These are phyloP conservation scores for Aptenodytes forsteri DNA, from an alignment of 2,113 vertebrate species.

Conservation along the genomic window DNA sequence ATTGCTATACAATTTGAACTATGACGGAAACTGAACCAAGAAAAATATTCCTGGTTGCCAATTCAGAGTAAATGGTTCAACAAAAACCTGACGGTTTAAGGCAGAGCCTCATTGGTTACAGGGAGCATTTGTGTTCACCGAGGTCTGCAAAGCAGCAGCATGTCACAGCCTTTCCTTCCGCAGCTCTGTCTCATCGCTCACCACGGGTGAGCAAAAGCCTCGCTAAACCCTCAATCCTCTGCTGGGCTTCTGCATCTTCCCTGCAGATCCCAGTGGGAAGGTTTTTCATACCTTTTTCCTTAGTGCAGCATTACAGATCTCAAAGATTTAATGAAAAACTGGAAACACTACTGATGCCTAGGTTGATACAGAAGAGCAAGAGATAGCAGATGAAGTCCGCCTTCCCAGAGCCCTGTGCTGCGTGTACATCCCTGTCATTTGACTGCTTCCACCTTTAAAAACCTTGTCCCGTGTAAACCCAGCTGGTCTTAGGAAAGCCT, in stretches of 20 bases:
- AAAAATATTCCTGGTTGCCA: not conserved
- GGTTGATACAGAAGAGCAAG: not conserved
- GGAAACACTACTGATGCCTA: not conserved
- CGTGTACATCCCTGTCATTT: not conserved
- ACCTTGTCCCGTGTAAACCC: not conserved
- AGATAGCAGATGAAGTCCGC: not conserved
- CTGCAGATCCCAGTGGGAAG: rapidly evolving
- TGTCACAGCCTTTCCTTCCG: not conserved
- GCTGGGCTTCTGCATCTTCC: not conserved
- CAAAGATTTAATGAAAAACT: not conserved
- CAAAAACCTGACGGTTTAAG: not conserved
- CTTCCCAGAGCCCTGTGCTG: not conserved
- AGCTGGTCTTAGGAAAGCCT: not conserved
- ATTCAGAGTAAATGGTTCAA: not conserved
- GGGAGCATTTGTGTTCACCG: rapidly evolving
- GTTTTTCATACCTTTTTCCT: not conserved
- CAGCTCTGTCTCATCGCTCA: rapidly evolving
- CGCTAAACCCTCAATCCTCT: rapidly evolving
- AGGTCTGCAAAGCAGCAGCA: not conserved
- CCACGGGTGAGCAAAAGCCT: rapidly evolving
- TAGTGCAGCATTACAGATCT: not conserved
- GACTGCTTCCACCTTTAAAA: not conserved
- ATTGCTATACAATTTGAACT: not conserved
- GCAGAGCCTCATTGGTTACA: rapidly evolving
- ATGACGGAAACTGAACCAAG: not conserved